Base-by-base conservation (phyloP, 2,113 vertebrate species). In the Sebastes fasciatus region DNA sequence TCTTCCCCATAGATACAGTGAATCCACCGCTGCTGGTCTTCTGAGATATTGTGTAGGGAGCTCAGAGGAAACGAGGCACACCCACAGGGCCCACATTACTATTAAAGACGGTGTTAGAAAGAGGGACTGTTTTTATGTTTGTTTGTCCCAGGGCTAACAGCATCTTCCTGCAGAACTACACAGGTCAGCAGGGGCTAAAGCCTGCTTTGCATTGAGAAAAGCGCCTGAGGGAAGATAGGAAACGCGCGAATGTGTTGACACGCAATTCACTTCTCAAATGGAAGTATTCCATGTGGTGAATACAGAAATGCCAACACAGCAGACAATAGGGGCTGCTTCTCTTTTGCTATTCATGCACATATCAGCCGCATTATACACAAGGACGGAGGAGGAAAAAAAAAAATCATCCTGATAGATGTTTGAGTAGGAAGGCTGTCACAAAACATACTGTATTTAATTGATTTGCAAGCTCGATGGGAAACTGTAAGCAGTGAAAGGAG, bases 111-210 rank as follows among this genome's bases (percentile, higher is more conserved):
- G 61, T 34, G 67, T 88, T 61, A 60, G 85, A 91, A 62, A 89
- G 63, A 79, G 51, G 61, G 70, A 74, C 70, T 74, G 57, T 68
- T 80, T 83, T 87, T 70, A 77, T 87, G 80, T 89, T 89, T 82
- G 80, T 89, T 88, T 89, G 86, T 90, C 86, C 54, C 48, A 11
- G 52, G 88, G 89, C 79, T 76, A 88, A 87, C 70, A 71, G 58
- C 74, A 12, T 87, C 86, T 81, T 93, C 68, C 86, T 89, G 80
- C 82, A 86, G 65, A 89, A 85, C 80, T 77, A 74, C 90, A 89
- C 81, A 68, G 93, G 91, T 92, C 91, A 92, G 87, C 86, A 62
- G 85, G 84, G 80, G 93, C 87, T 88, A 85, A 86, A 91, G 83
- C 88, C 82, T 70, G 78, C 86, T 90, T 89, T 90, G 86, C 91